phyloP scores from a whole-genome alignment of 2,113 vertebrate species.

The Telmatochromis sp. region DNA sequence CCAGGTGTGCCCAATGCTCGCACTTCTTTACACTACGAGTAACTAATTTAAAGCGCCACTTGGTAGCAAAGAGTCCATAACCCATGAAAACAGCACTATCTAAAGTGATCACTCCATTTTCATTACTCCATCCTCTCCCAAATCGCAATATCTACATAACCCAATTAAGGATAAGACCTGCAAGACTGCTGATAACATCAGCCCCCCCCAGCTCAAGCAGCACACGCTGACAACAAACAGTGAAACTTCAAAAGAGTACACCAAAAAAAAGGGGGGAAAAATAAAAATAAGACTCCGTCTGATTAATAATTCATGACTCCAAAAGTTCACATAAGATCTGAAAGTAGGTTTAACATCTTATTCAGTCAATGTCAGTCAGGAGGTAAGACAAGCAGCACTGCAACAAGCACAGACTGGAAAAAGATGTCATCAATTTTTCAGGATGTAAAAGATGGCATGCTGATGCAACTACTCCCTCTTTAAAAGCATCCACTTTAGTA shows the following conservation, averaged over 20 bases:
- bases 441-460: not conserved
- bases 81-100: not conserved
- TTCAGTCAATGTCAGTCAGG: not conserved
- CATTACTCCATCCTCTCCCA: not conserved
- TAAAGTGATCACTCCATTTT: not conserved
- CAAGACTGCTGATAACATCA: constrained; percentile 26
- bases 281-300: not conserved
- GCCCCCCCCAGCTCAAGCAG: not conserved
- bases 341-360: not conserved
- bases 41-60: not conserved
- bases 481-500: not conserved
- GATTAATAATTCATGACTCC: constrained; percentile 32
- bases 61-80: not conserved
- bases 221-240: constrained; percentile 2
- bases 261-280: not conserved
- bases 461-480: not conserved
- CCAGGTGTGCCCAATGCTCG: not conserved
- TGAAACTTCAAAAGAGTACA: constrained; percentile 26
- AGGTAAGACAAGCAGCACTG: not conserved
- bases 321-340: not conserved
- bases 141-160: constrained; percentile 1
- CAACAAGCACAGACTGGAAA: not conserved
- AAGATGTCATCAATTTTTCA: constrained; percentile 27
- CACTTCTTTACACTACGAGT: not conserved
- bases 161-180: constrained; percentile 35